Base-by-base conservation (phyloP, 2,888 invertebrate species). In the Lapara coniferarum region DNA sequence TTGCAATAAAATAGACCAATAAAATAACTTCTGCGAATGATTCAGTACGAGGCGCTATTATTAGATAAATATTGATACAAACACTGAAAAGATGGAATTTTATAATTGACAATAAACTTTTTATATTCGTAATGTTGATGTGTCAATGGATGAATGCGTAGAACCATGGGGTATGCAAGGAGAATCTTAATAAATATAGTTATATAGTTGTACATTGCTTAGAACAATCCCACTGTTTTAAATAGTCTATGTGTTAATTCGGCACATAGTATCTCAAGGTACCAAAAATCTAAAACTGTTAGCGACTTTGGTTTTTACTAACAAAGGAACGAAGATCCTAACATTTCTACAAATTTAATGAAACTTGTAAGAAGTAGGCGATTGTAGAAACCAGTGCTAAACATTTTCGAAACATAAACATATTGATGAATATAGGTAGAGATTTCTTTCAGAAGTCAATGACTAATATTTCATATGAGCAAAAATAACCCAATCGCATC, bases 41-140 rank as follows among this genome's bases (percentile, higher is more conserved):
- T 63, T 63, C 63, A 63, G 49, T 63, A 49, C 19, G 49, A 16
- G 46, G 12, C 19, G 16, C 63, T 63, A 63, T 63, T 63, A 63
- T 63, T 63, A 63, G 63, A 63, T 63, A 63, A 63, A 63, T 63
- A 63, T 63, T 63, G 63, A 63, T 63, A 63, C 49, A 63, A 63
- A 25, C 13, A 49, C 63, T 63, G 63, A 63, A 63, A 63, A 63
- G 63, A 59, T 59, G 46, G 59, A 63, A 63, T 63, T 63, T 63
- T 63, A 63, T 63, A 63, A 63, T 63, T 63, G 63, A 19, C 63
- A 49, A 19, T 63, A 19, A 63, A 49, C 7, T 49, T 49, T 63
- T 63, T 49, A 49, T 13, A 6, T 10, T 12, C 16, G n/a, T 44
- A 2, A 13, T 19, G 63, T 46, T 19, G 63, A 63, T 63, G 63